Conservation (phyloP, 2,113 vertebrate species). For the Prietella phreatophila region DNA sequence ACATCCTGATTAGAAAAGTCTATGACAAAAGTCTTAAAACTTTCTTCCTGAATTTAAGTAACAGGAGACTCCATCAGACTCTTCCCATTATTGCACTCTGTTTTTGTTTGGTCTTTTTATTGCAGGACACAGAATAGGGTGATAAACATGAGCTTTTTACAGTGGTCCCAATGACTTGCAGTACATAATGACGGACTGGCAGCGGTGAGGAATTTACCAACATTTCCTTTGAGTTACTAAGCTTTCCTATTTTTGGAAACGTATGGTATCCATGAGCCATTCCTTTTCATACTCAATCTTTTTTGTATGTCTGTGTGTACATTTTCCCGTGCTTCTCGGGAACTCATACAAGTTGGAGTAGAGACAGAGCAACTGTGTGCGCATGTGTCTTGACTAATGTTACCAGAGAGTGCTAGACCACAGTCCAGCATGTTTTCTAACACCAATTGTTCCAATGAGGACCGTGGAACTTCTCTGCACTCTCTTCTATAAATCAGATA, state of each 20-base stretch:
- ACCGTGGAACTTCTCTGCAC: slow-evolving; percentile 23
- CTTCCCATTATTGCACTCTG: background rate
- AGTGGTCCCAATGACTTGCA: background rate
- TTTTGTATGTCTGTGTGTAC: background rate
- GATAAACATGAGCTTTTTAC: background rate
- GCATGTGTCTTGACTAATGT: slow-evolving; percentile 19
- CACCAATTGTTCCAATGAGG: slow-evolving; percentile 23
- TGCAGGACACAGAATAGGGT: background rate
- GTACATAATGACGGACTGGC: background rate
- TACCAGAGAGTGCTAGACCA: slow-evolving; percentile 28
- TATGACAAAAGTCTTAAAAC: background rate
- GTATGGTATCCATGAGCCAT: background rate
- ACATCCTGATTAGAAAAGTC: no score
- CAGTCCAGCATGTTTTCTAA: slow-evolving; percentile 37
- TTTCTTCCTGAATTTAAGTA: background rate
- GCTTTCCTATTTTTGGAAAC: background rate
- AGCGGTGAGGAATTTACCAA: background rate
- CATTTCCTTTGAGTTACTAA: background rate
- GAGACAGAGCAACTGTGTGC: background rate
- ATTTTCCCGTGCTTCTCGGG: background rate
- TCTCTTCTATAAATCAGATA: slow-evolving; percentile 41
- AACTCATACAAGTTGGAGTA: background rate
- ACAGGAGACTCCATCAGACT: background rate
- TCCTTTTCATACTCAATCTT: background rate
- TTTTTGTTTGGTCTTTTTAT: background rate